Conservation (phyloP, 1,140 invertebrate species). For the Caenorhabditis latens region DNA sequence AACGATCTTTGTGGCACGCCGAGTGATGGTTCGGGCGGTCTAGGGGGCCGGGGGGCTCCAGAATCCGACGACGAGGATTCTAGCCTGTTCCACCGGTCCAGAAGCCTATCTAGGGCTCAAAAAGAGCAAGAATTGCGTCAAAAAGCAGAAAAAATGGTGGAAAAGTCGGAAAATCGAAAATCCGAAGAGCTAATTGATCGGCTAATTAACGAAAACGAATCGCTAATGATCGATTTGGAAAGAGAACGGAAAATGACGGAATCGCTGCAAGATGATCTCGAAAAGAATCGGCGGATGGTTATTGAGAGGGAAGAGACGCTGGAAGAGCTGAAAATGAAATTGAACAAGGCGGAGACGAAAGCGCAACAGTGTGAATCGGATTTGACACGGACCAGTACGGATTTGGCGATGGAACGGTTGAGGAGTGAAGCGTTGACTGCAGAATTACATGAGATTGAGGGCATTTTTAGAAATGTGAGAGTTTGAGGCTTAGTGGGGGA, state of each 20-base stretch:
- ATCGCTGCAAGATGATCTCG: constrained; percentile 26
- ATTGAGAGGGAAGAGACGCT: constrained; percentile 8
- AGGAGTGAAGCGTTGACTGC: constrained; percentile 18
- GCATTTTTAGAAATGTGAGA: constrained; percentile 44
- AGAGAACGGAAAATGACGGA: not conserved
- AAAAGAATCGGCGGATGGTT: not conserved
- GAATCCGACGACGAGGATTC: not conserved
- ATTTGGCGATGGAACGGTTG: constrained; percentile 41
- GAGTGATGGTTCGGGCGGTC: not conserved
- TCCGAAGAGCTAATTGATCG: not conserved
- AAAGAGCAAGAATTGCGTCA: not conserved
- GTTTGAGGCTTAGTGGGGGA: not conserved
- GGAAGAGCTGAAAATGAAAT: constrained; percentile 12
- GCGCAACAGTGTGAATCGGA: constrained; percentile 22
- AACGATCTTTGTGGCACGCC: constrained; percentile 15
- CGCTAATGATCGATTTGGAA: not conserved
- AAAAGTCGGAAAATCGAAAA: not conserved
- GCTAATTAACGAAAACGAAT: constrained; percentile 9
- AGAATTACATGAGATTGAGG: constrained; percentile 35
- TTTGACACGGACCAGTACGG: constrained; percentile 2
- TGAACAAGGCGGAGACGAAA: constrained; percentile 29
- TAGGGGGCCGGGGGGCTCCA: not conserved
- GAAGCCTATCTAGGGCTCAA: not conserved
- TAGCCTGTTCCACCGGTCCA: not conserved
- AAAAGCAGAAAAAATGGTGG: not conserved